Percentiles rank a stretch among this genome's conserved stretches.
phyloP scores from a whole-genome alignment of 2,888 invertebrate genomes.

The Fabriciana adippe region DNA sequence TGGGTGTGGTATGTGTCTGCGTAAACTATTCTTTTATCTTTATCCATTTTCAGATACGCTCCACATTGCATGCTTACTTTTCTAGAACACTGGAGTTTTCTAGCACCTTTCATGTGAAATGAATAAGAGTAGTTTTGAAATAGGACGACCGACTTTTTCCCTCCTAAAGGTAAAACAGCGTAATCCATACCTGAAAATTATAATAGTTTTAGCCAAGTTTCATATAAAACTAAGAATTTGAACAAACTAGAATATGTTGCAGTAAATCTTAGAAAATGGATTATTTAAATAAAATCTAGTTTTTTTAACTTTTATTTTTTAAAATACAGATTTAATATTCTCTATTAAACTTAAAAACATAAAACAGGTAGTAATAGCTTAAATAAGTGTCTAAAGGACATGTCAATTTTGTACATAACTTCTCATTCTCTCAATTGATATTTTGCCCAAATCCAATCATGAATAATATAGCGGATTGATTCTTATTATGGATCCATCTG shows the following conservation, averaged over 20 bases:
- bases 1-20: constrained; percentile 49
- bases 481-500: constrained; percentile 37
- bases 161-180: constrained; percentile 27
- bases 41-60: constrained; percentile 39
- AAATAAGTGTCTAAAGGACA: no score
- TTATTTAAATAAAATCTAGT: no score
- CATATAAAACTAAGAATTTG: background rate
- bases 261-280: no score
- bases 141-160: constrained; percentile 34
- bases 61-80: constrained; percentile 37
- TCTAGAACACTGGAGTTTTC: constrained; percentile 35
- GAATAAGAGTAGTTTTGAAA: constrained; percentile 44
- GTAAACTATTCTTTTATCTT: constrained; percentile 27
- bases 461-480: background rate
- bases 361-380: no score
- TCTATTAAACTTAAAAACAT: no score
- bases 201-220: constrained; percentile 6
- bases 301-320: no score
- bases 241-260: background rate
- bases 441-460: no score
- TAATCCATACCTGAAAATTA: constrained; percentile 34
- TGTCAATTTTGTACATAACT: no score
- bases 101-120: constrained; percentile 37
- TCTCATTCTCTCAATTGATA: no score
- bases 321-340: no score